Base-by-base conservation (phyloP, 2,797 vertebrate genomes). In the Balearica regulorum region DNA sequence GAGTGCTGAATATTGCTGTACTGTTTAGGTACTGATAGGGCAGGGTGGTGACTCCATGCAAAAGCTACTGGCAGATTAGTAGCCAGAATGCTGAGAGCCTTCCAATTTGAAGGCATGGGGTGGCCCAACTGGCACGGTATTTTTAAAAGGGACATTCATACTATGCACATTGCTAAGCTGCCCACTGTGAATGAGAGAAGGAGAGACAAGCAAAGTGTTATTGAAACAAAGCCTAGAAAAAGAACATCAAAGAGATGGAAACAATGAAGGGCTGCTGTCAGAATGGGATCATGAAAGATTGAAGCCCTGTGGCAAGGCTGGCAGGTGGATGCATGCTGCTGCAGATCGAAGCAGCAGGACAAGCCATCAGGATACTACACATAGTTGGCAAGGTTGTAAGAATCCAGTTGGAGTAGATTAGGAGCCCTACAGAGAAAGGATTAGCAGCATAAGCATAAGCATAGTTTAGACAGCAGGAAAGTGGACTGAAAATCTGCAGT, bases 361-460 rank as follows among this genome's bases (percentile, higher is more conserved):
- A 93, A 83, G 49, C 55, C 85, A 82, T 93, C 91, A 92, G 69
- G 88, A 65, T 93, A 72, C 28, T 93, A 68, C 80, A 90, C 19
- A 49, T 72, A 95, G 55, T 77, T 96, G 93, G 90, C 86, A 90
- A 84, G 87, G 66, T 70, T 93, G 57, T 91, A 87, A 93, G 70
- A 90, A 93, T 91, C 93, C 90, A 95, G 73, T 93, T 95, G 94
- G 81, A 68, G 53, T 79, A 94, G 92, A 95, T 96, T 95, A 96
- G 93, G 39, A 87, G 39, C 43, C 68, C 80, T 75, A 79, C 60
- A 92, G 94, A 76, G 82, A 93, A 88, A 90, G 87, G 90, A 93
- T 94, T 96, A 97, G 57, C 81, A 92, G 72, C 71, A 53, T 53
- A 53, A 49, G 48, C 87, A 80, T 44, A 68, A 83, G 37, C 64